Evolutionary conservation across 1,140 invertebrate genomes (phyloP), one percentile per base, ranked within the genome.

Genomic region (Leucophenga varia): DNA sequence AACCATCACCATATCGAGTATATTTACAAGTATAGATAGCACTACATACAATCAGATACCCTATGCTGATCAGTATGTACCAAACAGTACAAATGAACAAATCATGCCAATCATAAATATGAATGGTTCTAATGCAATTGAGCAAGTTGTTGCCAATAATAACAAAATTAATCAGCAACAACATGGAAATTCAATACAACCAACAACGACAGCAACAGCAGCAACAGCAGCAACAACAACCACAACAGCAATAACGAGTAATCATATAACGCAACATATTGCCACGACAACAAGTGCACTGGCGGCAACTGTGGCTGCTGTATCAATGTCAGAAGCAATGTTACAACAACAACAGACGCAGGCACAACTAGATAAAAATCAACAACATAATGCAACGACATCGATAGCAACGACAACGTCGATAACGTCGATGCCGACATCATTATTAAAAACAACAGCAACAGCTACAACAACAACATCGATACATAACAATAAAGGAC

Each of bases 1-100:
- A 43, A 74, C 72, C 7, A 72, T 74, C 25, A 55, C 58, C 13
- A 46, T 71, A 35, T 58, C 72, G 12, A 72, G 56, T 45, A 72
- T 74, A 40, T 64, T 74, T 43, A 69, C 72, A 5, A 64, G 68
- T 20, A 35, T 71, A 40, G 72, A 74, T 47, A 68, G 50, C 41
- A 68, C 55, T 35, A 50, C 59, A 5, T 73, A 72, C 41, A 72
- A 61, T 43, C 64, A 69, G 30, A 74, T 74, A 48, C 72, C 72
- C 40, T 74, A 69, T 48, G 72, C 59, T n/a, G 72, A 74, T 74
- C 72, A 74, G 52, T 74, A 54, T 68, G 71, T 74, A 71, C 61
- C 71, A 64, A 74, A 69, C 49, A 54, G 43, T 17, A 18, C 13
- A n/a, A 55, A 19, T 28, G 14, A 22, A 37, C 7, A 34, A 41